Conservation (phyloP, 2,888 invertebrate genomes). For the Ptychoptera albimana region DNA sequence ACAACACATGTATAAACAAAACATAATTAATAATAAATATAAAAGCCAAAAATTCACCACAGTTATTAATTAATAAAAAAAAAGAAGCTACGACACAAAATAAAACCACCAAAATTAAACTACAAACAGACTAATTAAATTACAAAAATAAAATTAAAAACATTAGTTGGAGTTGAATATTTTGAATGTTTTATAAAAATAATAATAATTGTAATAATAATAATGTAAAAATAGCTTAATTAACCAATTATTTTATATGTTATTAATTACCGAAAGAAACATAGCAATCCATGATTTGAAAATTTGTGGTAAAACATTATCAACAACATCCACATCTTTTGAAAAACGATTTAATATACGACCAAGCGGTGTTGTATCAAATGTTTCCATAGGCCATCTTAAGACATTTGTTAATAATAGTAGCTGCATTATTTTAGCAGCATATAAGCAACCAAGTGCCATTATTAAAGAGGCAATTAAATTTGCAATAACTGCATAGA, state of each 20-base stretch:
- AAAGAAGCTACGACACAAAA: conserved; percentile 12
- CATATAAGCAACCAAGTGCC: conserved; percentile 33
- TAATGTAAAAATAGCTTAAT: background rate
- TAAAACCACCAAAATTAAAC: background rate
- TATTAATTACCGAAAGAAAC: conserved; percentile 32
- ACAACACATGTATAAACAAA: conserved; percentile 4
- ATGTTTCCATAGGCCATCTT: conserved; percentile 54
- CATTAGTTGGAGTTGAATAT: conserved; percentile 4
- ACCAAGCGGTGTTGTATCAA: conserved; percentile 63
- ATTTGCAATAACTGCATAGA: conserved; percentile 22
- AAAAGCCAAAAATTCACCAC: conserved; percentile 4
- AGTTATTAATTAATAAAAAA: conserved; percentile 6
- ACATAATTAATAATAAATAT: background rate
- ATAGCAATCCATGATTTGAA: conserved; percentile 27
- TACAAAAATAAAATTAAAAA: conserved; percentile 2
- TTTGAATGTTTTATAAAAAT: conserved; percentile 9
- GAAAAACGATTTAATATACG: conserved; percentile 54
- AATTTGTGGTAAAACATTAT: conserved; percentile 34
- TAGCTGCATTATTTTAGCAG: conserved; percentile 44
- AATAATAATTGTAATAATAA: too few relatives aligned
- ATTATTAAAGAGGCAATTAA: conserved; percentile 26
- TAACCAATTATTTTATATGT: too few relatives aligned
- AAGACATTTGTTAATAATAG: conserved; percentile 43
- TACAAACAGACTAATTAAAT: background rate
- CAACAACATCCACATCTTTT: conserved; percentile 42